Conservation (phyloP, 1,140 invertebrate species). For the Pantala flavescens region DNA sequence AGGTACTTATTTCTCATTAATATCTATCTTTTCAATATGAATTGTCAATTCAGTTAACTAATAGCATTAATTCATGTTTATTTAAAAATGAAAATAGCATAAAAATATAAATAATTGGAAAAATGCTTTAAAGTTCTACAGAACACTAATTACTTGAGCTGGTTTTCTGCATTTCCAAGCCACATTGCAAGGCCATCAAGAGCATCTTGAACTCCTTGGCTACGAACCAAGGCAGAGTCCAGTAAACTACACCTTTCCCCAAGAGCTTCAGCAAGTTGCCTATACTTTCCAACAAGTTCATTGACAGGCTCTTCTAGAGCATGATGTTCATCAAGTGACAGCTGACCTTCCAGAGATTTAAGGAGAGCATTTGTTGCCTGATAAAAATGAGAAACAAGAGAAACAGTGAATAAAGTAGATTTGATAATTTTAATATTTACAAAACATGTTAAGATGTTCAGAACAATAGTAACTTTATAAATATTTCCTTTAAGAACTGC, state of each 20-base stretch:
- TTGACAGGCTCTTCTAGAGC: slow-evolving; percentile 67
- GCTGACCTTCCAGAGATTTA: slow-evolving; percentile 63
- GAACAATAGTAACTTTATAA: no score
- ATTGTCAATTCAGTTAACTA: no score
- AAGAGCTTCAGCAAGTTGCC: slow-evolving; percentile 56
- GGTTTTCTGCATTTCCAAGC: slow-evolving; percentile 73
- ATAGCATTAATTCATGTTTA: no score
- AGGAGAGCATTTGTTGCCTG: slow-evolving; percentile 59
- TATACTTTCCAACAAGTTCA: slow-evolving; percentile 66
- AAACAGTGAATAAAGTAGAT: neutral
- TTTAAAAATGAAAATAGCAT: no score
- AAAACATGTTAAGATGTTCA: no score
- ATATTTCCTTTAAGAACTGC: no score
- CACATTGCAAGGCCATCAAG: slow-evolving; percentile 74
- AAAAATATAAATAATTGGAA: no score
- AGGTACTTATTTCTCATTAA: no score
- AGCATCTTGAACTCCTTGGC: slow-evolving; percentile 88
- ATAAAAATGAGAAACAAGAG: slow-evolving; percentile 20
- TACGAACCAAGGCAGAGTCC: slow-evolving; percentile 80
- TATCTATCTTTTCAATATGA: no score
- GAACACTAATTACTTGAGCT: slow-evolving; percentile 51
- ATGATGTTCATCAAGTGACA: slow-evolving; percentile 63
- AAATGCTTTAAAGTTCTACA: no score
- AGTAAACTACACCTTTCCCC: slow-evolving; percentile 70
- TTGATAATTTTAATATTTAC: no score